phyloP scores from a whole-genome alignment of 2,113 vertebrate genomes.

The Rostratula benghalensis region DNA sequence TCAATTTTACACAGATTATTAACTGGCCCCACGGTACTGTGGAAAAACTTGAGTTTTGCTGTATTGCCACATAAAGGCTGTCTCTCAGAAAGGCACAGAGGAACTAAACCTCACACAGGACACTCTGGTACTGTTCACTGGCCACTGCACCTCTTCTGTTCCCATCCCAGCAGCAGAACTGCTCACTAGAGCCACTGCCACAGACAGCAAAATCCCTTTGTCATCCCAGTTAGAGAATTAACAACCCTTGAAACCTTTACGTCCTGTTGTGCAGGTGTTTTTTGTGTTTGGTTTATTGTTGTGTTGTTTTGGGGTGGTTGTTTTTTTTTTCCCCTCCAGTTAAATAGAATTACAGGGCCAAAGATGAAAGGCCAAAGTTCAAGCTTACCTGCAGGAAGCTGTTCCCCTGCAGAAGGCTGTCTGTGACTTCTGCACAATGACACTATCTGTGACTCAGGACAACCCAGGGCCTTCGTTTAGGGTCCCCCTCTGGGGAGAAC shows the following conservation, averaged over 20 bases:
- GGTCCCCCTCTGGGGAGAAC: background rate
- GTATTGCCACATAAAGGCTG: background rate
- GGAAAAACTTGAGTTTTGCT: background rate
- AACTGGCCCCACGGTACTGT: background rate
- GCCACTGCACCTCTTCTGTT: background rate
- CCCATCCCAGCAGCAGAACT: background rate
- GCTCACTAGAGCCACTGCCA: background rate
- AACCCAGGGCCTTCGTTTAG: background rate
- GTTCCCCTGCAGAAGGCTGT: background rate
- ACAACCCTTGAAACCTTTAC: background rate
- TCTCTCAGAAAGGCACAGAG: conserved; percentile 20
- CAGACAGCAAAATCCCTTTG: background rate
- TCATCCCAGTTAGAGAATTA: background rate
- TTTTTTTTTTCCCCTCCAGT: background rate
- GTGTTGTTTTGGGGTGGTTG: background rate
- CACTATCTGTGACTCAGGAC: background rate
- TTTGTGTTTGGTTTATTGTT: background rate
- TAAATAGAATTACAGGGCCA: background rate
- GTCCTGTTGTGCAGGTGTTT: background rate
- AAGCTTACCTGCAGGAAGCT: background rate
- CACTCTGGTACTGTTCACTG: background rate
- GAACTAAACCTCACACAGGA: background rate
- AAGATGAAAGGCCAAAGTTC: background rate
- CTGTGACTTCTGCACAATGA: background rate
- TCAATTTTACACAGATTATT: background rate